Evolutionary conservation across 2,797 vertebrate genomes (phyloP).

Genomic region (Schizothorax lantsangensis): DNA sequence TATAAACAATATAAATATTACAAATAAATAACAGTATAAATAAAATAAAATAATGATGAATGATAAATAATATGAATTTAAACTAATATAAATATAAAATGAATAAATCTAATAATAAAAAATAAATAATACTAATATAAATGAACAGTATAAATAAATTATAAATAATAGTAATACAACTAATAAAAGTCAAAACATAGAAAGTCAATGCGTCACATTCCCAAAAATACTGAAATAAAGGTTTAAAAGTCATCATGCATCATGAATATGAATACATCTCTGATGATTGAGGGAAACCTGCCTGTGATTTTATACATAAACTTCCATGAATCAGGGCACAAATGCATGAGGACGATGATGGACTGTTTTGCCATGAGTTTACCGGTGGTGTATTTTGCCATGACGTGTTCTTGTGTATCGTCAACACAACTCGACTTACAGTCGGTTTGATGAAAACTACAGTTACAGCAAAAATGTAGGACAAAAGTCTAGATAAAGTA

Average conservation of each 20-base stretch:
- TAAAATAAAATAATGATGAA: background rate
- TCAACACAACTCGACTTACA: conserved; percentile 10
- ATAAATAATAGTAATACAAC: background rate
- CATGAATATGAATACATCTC: background rate
- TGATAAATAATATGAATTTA: background rate
- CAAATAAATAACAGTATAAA: background rate
- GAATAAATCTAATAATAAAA: background rate
- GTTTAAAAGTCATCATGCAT: background rate
- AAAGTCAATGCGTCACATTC: background rate
- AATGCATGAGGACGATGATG: background rate
- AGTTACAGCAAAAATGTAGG: background rate
- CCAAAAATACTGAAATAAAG: background rate
- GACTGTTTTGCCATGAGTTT: conserved; percentile 10
- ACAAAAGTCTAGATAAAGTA: background rate
- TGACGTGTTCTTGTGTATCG: background rate
- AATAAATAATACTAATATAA: background rate
- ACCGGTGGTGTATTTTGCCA: background rate
- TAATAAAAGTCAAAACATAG: background rate
- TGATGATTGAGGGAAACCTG: background rate
- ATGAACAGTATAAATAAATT: background rate
- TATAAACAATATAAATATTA: no score
- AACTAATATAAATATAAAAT: no score
- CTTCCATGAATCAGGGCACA: background rate
- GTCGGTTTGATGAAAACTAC: background rate
- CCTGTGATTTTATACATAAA: background rate